Percentiles rank a stretch among this genome's conserved stretches.
Conservation (phyloP, 2,113 vertebrate species). For the Mus musculus region DNA sequence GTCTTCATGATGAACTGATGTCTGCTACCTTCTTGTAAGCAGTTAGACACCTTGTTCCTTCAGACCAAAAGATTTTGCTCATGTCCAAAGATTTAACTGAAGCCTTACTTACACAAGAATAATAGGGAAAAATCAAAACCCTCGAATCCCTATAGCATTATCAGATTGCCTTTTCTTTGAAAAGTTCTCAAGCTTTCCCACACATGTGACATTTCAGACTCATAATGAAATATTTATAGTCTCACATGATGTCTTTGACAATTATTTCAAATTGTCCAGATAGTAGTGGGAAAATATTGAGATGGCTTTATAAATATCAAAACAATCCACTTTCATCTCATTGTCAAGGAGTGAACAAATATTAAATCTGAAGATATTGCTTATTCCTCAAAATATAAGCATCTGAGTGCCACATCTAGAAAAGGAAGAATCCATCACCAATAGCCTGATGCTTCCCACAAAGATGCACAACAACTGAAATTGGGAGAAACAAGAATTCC, state of each 20-base stretch:
- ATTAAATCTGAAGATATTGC: not conserved
- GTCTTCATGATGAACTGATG: not conserved
- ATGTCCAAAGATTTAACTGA: not conserved
- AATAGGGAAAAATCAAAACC: not conserved
- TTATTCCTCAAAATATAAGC: not conserved
- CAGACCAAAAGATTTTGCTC: not conserved
- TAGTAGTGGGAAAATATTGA: not conserved
- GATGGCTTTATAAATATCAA: slow-evolving; percentile 32
- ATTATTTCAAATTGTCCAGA: slow-evolving; percentile 1
- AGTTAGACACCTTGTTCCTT: not conserved
- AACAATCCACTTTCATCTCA: slow-evolving; percentile 1
- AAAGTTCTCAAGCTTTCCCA: not conserved
- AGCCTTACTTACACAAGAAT: not conserved
- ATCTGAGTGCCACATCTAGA: not conserved
- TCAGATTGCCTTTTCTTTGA: not conserved
- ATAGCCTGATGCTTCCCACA: not conserved
- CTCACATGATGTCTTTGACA: not conserved
- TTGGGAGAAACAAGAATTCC: not conserved
- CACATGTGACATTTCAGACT: slow-evolving; percentile 29
- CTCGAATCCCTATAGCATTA: not conserved
- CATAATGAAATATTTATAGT: not conserved
- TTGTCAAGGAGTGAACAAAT: slow-evolving; percentile 8
- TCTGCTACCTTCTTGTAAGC: not conserved
- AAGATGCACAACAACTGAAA: not conserved
- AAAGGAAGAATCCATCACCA: not conserved